Evolutionary conservation across 2,888 invertebrate genomes (phyloP), one percentile per base, ranked within the genome.

Genomic region (Drosophila melanosoma): DNA sequence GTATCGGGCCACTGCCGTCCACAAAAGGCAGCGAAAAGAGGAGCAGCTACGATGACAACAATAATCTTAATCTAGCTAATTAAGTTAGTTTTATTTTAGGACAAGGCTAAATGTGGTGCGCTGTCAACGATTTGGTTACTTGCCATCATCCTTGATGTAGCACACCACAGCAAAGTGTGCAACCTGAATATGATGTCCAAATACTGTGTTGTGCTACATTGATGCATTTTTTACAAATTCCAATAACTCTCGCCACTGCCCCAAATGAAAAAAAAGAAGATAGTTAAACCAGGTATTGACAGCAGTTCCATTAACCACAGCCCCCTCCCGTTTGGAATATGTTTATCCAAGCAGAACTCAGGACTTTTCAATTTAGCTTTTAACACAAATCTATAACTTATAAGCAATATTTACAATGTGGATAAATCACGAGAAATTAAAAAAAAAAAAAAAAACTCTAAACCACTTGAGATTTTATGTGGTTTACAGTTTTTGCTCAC

Each of bases 1-100:
- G 92, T 93, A 92, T 80, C 79, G 84, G 79, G 76, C 73, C 17
- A 42, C 29, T 36, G 82, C 75, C 77, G 77, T 72, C 75, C 84
- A 64, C 42, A 87, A 76, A 63, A 66, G 74, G 73, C 90, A 68
- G 61, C 56, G 58, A 71, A 76, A 71, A 53, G 54, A 61, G 26
- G 68, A 70, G 42, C 63, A 79, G 60, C 75, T 61, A 69, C 87
- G 77, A 87, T 76, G 90, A 89, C 87, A 83, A 63, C 67, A 63
- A 51, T 61, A 54, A 54, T 26, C 33, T 36, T 69, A 75, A 56
- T 29, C 42, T 74, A 52, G 38, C 4, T 8, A 8, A 8, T 23
- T 81, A 73, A 73, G 53, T 49, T 81, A 68, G 62, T 10, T 40
- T 64, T 49, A 69, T 45, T 58, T 62, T 60, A 53, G 45, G 48